Percentiles rank a stretch among this genome's conserved stretches.
These are phyloP conservation scores for Semibalanus balanoides DNA, from an alignment of 1,140 invertebrate species.

Conservation along the genomic window DNA sequence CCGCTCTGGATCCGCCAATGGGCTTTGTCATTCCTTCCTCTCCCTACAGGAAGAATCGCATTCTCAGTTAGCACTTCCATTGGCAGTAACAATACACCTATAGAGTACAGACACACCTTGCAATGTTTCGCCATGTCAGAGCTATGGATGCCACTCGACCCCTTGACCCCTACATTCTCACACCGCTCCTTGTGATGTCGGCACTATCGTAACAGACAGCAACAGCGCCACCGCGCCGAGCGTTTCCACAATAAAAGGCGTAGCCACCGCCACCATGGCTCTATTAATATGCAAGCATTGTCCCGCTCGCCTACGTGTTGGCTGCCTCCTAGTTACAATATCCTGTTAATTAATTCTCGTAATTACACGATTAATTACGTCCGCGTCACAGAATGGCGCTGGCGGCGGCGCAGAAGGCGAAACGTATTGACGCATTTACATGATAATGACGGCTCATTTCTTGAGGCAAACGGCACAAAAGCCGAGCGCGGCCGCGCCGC, in stretches of 20 bases:
- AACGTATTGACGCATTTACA: not conserved
- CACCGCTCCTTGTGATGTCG: not conserved
- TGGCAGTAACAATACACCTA: too few species aligned
- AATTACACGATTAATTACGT: not conserved
- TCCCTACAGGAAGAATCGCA: too few species aligned
- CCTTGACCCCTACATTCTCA: not conserved
- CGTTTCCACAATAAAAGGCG: not conserved
- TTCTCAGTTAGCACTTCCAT: too few species aligned
- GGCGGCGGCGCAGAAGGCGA: not conserved
- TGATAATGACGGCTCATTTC: not conserved
- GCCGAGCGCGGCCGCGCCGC: too few species aligned
- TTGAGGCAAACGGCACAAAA: not conserved
- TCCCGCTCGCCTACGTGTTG: not conserved
- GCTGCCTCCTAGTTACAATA: not conserved
- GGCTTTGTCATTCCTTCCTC: too few species aligned
- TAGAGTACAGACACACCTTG: too few species aligned
- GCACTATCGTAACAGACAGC: not conserved
- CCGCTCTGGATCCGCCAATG: too few species aligned
- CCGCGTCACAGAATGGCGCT: not conserved
- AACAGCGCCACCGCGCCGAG: not conserved
- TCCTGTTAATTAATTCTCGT: conserved; percentile 2
- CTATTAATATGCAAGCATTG: not conserved
- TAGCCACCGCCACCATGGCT: not conserved
- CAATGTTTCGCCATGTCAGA: too few species aligned
- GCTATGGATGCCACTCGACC: not conserved